Base-by-base conservation (phyloP, 2,888 invertebrate species). In the Exocentrus adspersus region DNA sequence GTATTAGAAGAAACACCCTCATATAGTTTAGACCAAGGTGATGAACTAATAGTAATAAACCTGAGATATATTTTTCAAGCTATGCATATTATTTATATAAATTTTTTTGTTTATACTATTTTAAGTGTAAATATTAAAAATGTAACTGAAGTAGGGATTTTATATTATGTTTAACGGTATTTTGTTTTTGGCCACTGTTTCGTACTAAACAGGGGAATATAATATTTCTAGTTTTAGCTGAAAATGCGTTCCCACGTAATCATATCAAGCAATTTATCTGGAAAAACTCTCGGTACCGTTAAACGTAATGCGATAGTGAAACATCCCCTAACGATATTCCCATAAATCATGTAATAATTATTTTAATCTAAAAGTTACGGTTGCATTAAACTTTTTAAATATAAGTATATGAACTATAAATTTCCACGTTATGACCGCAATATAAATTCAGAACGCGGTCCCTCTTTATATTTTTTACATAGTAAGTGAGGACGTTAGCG, bases 371-470 rank as follows among this genome's bases (percentile, higher is more conserved):
- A 30, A 51, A 51, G 19, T 51, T 51, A 51, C 14, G 19, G 51
- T 51, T 51, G 17, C 37, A 19, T 51, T 51, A 51, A 51, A 51
- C 37, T 32, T n/a, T n/a, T 51, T 32, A 51, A 32, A 51, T 51
- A 51, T 51, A 51, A 51, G 32, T 32, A 37, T 51, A 7, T 37
- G 30, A 51, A 32, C 51, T 19, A 51, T 51, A 32, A 51, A 51
- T 32, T 10, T 30, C 7, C 12, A 19, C 12, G 32, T 37, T 51
- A 51, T 51, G 19, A 32, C 32, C 51, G 19, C 19, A 51, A 37
- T 51, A 51, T 51, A 32, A 32, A 51, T 51, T 10, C 37, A 19
- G 17, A 51, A 16, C n/a, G 3, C 37, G 3, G n/a, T 17, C 7
- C 30, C 19, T 17, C 30, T 50, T 17, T 51, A 17, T 17, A 19